Evolutionary conservation across 2,888 invertebrate genomes (phyloP), one percentile per base, ranked within the genome.

Genomic region (Antitype chi): DNA sequence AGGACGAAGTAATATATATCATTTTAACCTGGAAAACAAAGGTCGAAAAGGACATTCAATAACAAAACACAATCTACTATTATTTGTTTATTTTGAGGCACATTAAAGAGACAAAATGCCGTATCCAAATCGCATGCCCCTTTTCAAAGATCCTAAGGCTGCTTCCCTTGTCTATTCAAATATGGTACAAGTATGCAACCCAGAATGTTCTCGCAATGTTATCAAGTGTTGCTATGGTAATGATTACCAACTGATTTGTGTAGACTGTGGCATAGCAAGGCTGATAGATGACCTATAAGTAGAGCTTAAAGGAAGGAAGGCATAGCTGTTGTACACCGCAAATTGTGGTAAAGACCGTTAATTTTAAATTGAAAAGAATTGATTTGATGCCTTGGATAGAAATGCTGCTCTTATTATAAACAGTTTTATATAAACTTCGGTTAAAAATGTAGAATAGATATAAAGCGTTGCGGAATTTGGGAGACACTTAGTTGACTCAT

Each of bases 91-190:
- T 38, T 43, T 43, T 20, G 6, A 5, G 2, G 2, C 17, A 62
- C 9, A 38, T 49, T 15, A 11, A 60, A 25, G 13, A 9, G 15
- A 25, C 3, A 53, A 25, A 74, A 9, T 68, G 28, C 69, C 80
- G 13, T n/a, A 60, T 72, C 80, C 66, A 75, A 17, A 23, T 64
- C 20, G 52, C 1, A 47, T 47, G 43, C 23, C 13, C 7, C 7
- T 15, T 0, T 73, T 52, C 52, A 13, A 59, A 63, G 38, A 32
- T 66, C 52, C 9, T 11, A 23, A 0, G 23, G 60, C 25, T 59
- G 38, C 43, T 87, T 78, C 76, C 84, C 84, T 86, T 88, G 85
- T 15, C 28, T 76, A 85, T 78, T 85, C 84, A 82, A 86, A 85
- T 85, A 86, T 82, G 87, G 88, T 32, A 43, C 57, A 47, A 63